A percentile compares a stretch with the other conserved stretches of the same genome.
These are phyloP conservation scores for Rapana venosa DNA, from an alignment of 2,888 invertebrate genomes.

Conservation along the genomic window DNA sequence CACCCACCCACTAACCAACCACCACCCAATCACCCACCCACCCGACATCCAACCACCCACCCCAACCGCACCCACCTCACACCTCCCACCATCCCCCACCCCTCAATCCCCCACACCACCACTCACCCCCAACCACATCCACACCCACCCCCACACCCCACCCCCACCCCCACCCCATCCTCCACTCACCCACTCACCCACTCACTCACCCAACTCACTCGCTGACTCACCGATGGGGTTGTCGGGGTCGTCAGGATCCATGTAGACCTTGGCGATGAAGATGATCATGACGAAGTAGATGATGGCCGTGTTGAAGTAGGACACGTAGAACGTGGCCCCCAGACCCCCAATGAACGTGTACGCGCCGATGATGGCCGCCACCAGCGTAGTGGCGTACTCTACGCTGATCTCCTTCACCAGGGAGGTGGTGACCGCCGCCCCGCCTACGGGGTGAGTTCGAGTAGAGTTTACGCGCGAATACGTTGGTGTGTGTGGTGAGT, in stretches of 20 bases:
- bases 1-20: too few relatives aligned
- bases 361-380: slow-evolving; percentile 73
- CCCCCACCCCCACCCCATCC: too few relatives aligned
- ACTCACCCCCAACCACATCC: background rate
- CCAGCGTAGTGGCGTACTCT: slow-evolving; percentile 74
- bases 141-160: background rate
- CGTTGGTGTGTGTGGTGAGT: too few relatives aligned
- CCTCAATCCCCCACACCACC: too few relatives aligned
- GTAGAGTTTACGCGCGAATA: too few relatives aligned
- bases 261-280: slow-evolving; percentile 74
- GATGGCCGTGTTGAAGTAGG: slow-evolving; percentile 77
- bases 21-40: too few relatives aligned
- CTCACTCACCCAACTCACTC: background rate
- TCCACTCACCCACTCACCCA: too few relatives aligned
- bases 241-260: slow-evolving; percentile 56
- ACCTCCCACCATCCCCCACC: too few relatives aligned
- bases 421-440: slow-evolving; percentile 74
- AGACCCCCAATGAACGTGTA: slow-evolving; percentile 77
- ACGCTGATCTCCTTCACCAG: slow-evolving; percentile 72
- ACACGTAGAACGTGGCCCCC: slow-evolving; percentile 78
- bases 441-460: slow-evolving; percentile 57
- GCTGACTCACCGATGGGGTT: slow-evolving; percentile 59
- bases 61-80: too few relatives aligned
- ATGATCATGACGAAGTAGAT: slow-evolving; percentile 75
- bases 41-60: too few relatives aligned